These are phyloP conservation scores for Galerucella pusilla DNA, from an alignment of 2,888 invertebrate species.

Conservation along the genomic window DNA sequence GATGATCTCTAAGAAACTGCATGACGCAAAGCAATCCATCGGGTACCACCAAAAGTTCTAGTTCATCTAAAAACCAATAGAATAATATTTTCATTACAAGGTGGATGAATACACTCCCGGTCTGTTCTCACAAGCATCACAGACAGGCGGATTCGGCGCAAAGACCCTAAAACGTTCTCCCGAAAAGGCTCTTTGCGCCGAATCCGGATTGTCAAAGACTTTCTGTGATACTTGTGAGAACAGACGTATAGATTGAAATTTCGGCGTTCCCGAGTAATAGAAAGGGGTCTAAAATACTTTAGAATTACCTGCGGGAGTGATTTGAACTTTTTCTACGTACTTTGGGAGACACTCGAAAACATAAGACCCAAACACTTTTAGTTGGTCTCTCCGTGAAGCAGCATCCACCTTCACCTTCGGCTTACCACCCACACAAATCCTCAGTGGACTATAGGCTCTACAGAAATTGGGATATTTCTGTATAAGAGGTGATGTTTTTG, in stretches of 20 bases:
- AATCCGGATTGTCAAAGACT: no score
- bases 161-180: no score
- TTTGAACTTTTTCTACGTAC: constrained; percentile 92
- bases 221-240: no score
- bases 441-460: neutral
- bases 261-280: no score
- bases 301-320: constrained; percentile 72
- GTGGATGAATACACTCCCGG: neutral
- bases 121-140: no score
- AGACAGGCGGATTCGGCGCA: no score
- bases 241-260: no score
- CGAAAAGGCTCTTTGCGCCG: no score
- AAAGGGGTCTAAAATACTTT: neutral
- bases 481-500: neutral
- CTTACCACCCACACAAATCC: constrained; percentile 5
- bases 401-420: neutral
- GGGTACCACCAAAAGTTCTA: constrained; percentile 91
- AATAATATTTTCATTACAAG: no score
- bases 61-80: constrained; percentile 71
- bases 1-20: constrained; percentile 94
- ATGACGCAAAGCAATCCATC: constrained; percentile 93
- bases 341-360: constrained; percentile 94
- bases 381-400: constrained; percentile 48
- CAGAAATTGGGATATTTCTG: neutral
- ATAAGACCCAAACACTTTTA: constrained; percentile 84